Evolutionary conservation across 1,140 invertebrate species (phyloP).

Genomic region (Rhyacophila brunnea): DNA sequence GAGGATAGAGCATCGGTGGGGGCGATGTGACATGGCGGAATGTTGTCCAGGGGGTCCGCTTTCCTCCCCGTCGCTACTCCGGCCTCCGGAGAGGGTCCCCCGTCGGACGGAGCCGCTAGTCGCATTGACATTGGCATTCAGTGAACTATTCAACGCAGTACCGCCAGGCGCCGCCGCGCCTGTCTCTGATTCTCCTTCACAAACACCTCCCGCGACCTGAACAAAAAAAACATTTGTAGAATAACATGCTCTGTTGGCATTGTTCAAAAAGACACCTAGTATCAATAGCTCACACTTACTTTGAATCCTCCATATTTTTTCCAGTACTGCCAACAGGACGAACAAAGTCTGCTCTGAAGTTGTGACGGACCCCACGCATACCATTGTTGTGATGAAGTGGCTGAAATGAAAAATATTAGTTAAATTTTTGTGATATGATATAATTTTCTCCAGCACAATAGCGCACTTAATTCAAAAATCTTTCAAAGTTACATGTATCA

Average conservation of each 20-base stretch:
- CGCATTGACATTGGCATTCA: no score
- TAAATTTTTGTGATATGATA: no score
- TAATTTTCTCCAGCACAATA: no score
- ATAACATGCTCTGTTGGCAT: no score
- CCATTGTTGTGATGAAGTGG: constrained; percentile 83
- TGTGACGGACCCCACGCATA: constrained; percentile 92
- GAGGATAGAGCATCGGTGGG: constrained; percentile 84
- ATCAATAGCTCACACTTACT: no score
- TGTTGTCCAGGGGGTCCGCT: constrained; percentile 45
- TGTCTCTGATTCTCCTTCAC: constrained; percentile 27
- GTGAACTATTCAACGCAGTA: no score
- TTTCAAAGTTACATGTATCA: no score
- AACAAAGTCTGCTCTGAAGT: constrained; percentile 88
- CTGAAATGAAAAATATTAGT: constrained; percentile 43
- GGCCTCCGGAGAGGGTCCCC: constrained; percentile 39
- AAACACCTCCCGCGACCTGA: constrained; percentile 26
- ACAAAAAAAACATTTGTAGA: neutral
- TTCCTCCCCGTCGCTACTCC: constrained; percentile 52
- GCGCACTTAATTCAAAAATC: no score
- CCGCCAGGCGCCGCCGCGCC: neutral
- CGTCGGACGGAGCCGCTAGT: constrained; percentile 49
- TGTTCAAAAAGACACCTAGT: no score
- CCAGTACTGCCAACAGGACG: constrained; percentile 95
- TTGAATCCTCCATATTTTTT: constrained; percentile 98
- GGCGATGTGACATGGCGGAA: constrained; percentile 65